Evolutionary conservation across 1,140 invertebrate genomes (phyloP), one percentile per base, ranked within the genome.

Genomic region (Branchinecta lindahli): DNA sequence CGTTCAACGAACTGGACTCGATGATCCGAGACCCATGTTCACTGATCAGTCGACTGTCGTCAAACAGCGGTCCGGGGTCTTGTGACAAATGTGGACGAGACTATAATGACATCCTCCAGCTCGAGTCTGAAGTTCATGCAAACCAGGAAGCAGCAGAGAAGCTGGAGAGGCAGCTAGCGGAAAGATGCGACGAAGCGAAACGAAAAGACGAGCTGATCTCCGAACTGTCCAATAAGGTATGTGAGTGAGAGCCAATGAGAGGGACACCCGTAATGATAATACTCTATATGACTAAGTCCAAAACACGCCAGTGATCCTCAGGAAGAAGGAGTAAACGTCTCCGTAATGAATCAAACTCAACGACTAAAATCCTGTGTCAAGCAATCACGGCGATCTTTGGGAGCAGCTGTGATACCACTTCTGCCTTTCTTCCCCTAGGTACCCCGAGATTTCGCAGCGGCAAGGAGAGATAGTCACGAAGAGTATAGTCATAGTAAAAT

Each of bases 171-270:
- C 84, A 89, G 66, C 82, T 90, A 0, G 81, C 86, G 65, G 86
- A 90, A 72, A 82, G 88, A 70, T 87, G 88, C 74, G 84, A 89
- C 0, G 89, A 92, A 77, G 83, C 92, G 9, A 88, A 90, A 74
- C 84, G 87, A 73, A 86, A 89, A 72, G 85, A 86, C 67, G 89
- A 92, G 70, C 82, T 88, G 21, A 84, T 92, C 44, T 84, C 88
- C 72, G 87, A 92, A 69, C 81, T 91, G 46, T 88, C 87, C 70
- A 87, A 86, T 77, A 91, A 91, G 82, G 85, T 89, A 77, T 83
- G 81, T 71, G 61, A 70, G 67, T 6, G 18, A 61, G 33, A 5
- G 1, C 33, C 1, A 33, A 3, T 33, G 1, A 33, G 33, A 33
- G 33, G 33, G 33, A 33, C 5, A 33, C 33, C 33, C 33, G 33